phyloP scores from a whole-genome alignment of 2,888 invertebrate genomes.

The Trichogramma dendrolimi region DNA sequence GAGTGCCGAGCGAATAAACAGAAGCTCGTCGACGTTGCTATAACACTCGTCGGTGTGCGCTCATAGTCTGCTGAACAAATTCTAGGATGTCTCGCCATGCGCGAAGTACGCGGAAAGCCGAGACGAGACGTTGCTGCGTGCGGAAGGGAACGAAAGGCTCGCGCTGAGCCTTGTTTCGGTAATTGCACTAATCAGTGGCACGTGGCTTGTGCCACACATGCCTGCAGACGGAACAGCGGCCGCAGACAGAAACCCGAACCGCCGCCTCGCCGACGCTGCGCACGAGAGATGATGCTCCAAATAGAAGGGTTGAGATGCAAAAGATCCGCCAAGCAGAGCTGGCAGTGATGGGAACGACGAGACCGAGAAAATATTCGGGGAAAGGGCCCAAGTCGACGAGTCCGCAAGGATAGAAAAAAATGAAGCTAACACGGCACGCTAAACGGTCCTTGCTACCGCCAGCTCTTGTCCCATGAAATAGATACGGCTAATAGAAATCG shows the following conservation, averaged over 20 bases:
- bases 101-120: constrained; percentile 2
- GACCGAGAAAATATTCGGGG: constrained; percentile 34
- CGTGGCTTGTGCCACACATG: constrained; percentile 35
- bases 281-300: constrained; percentile 24
- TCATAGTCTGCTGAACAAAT: neutral
- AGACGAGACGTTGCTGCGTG: neutral
- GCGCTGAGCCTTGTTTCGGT: constrained; percentile 30
- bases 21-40: too few species aligned
- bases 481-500: neutral
- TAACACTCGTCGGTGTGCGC: too few species aligned
- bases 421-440: constrained; percentile 29
- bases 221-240: neutral
- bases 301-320: constrained; percentile 32
- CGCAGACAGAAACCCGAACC: constrained; percentile 15
- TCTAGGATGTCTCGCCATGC: constrained; percentile 1
- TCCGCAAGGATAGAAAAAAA: constrained; percentile 33
- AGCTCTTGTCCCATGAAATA: constrained; percentile 16
- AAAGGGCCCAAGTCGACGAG: constrained; percentile 47
- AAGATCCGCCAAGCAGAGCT: neutral
- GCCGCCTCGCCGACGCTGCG: constrained; percentile 18
- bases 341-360: constrained; percentile 23
- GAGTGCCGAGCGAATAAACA: too few species aligned
- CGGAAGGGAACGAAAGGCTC: too few species aligned
- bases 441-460: constrained; percentile 47
- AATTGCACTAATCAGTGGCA: constrained; percentile 51